A percentile compares a stretch with the other conserved stretches of the same genome.
These are phyloP conservation scores for Palythoa caribaeorum DNA, from an alignment of 92 coral and sea anemone genomes.

Conservation along the genomic window DNA sequence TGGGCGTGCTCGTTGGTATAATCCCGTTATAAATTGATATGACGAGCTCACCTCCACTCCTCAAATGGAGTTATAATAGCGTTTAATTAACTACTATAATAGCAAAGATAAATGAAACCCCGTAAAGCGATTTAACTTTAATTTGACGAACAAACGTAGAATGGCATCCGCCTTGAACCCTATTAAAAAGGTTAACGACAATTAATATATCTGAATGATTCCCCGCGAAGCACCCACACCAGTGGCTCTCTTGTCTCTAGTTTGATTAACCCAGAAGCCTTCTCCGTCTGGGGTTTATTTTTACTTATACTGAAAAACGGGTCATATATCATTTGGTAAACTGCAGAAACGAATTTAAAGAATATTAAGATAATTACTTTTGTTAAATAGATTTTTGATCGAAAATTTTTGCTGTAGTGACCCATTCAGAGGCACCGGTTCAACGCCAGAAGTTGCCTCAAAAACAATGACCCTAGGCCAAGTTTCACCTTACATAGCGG, in stretches of 20 bases:
- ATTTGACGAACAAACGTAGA: constrained; percentile 12
- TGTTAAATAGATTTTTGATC: background rate
- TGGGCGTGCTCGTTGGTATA: constrained; percentile 37
- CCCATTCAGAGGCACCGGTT: background rate
- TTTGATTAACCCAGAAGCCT: background rate
- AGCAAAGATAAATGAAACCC: background rate
- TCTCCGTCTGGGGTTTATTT: background rate
- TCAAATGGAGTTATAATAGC: constrained; percentile 35
- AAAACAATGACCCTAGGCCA: constrained; percentile 2
- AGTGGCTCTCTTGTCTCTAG: background rate
- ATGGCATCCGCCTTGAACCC: constrained; percentile 21
- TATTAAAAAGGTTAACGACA: constrained; percentile 41
- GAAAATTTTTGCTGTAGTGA: background rate
- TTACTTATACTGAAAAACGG: background rate
- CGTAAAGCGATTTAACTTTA: constrained; percentile 39
- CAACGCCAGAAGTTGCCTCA: background rate
- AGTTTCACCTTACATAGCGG: background rate
- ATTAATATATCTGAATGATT: background rate
- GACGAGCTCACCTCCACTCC: constrained; percentile 23
- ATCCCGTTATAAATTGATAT: constrained; percentile 21
- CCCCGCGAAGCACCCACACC: constrained; percentile 43
- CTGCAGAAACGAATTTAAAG: background rate
- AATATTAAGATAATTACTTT: background rate
- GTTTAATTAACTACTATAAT: constrained; percentile 41
- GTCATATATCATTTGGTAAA: background rate